Conservation (phyloP, 2,888 invertebrate species). For the Epinotia demarniana region DNA sequence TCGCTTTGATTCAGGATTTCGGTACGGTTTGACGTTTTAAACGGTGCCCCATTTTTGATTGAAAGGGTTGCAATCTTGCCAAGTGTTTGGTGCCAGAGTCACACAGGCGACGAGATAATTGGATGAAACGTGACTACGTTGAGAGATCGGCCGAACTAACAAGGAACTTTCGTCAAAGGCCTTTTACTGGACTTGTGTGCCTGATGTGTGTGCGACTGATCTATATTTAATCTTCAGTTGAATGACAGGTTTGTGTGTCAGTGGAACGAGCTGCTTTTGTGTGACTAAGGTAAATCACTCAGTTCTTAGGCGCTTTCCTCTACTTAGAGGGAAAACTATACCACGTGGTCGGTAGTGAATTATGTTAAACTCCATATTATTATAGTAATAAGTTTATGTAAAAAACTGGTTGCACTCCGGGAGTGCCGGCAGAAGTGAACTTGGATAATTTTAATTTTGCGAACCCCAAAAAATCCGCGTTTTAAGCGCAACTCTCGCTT, state of each 20-base stretch:
- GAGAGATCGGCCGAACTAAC: slow-evolving; percentile 11
- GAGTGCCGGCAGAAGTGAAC: too few relatives aligned
- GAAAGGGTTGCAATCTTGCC: slow-evolving; percentile 31
- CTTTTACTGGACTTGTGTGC: background rate
- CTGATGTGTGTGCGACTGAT: background rate
- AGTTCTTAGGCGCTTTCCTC: too few relatives aligned
- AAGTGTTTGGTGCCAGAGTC: slow-evolving; percentile 5
- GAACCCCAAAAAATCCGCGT: too few relatives aligned
- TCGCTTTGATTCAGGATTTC: slow-evolving; percentile 21
- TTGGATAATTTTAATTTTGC: too few relatives aligned
- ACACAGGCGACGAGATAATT: slow-evolving; percentile 22
- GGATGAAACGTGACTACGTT: slow-evolving; percentile 18
- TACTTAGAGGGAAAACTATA: too few relatives aligned
- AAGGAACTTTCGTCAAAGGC: slow-evolving; percentile 14
- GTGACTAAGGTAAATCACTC: background rate
- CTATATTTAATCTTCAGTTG: background rate
- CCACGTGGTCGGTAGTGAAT: too few relatives aligned
- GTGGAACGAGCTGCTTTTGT: background rate
- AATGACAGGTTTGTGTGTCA: background rate
- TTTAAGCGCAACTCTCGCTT: too few relatives aligned
- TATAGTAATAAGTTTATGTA: too few relatives aligned
- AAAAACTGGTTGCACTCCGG: too few relatives aligned
- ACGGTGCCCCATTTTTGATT: slow-evolving; percentile 32
- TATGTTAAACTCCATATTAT: too few relatives aligned
- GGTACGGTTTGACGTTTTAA: slow-evolving; percentile 33